Conservation (phyloP, 2,888 invertebrate genomes). For the Ormyrus pomaceus region DNA sequence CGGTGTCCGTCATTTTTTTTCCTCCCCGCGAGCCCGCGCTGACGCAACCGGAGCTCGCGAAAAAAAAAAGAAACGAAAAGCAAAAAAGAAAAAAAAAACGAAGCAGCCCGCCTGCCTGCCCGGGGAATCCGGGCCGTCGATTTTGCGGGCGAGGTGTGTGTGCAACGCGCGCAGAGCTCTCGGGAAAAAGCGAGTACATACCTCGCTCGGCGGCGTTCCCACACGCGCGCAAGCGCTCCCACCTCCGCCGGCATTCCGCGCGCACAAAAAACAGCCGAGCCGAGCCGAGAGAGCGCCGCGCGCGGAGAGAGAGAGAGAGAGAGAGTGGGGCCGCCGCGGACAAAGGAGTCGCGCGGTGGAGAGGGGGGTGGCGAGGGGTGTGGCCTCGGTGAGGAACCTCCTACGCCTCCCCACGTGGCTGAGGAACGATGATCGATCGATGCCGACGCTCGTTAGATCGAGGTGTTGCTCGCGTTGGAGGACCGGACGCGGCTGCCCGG, state of each 20-base stretch:
- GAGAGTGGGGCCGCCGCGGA: conserved; percentile 29
- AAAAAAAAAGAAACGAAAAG: conserved; percentile 35
- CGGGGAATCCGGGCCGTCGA: conserved; percentile 22
- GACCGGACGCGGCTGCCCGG: neutral
- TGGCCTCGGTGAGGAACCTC: conserved; percentile 56
- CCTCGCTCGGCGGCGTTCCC: conserved; percentile 66
- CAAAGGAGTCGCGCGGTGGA: conserved; percentile 27
- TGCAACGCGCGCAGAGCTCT: neutral
- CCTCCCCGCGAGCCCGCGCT: neutral
- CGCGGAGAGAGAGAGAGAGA: conserved; percentile 37
- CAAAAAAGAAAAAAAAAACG: neutral
- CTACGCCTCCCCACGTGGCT: conserved; percentile 46
- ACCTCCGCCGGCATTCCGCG: conserved; percentile 43
- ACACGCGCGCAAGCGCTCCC: conserved; percentile 58
- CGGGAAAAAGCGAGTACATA: conserved; percentile 61
- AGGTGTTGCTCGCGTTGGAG: neutral
- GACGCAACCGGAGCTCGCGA: conserved; percentile 25
- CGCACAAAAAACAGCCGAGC: neutral
- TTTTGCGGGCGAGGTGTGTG: conserved; percentile 25
- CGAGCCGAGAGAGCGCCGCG: neutral
- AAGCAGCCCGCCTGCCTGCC: conserved; percentile 9
- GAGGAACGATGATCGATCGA: conserved; percentile 54
- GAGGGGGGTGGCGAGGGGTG: conserved; percentile 53
- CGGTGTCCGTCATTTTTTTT: conserved; percentile 52
- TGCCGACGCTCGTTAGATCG: conserved; percentile 25